Conservation (phyloP, 1,140 invertebrate genomes). For the Ips typographus region DNA sequence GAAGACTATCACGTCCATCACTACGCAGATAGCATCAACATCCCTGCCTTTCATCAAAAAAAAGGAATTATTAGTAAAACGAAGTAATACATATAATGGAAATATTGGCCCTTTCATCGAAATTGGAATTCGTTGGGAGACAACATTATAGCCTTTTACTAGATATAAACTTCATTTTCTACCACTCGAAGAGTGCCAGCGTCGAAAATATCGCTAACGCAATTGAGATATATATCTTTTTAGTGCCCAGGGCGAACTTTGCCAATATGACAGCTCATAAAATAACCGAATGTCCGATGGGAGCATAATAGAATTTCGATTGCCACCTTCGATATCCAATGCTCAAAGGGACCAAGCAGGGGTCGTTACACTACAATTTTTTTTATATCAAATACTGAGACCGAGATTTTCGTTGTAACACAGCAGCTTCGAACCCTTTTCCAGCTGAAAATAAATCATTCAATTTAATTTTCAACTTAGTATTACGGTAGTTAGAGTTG, state of each 20-base stretch:
- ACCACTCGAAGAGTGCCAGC: not conserved
- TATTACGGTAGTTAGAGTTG: too few relatives aligned
- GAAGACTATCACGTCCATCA: too few relatives aligned
- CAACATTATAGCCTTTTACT: not conserved
- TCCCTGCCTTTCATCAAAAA: too few relatives aligned
- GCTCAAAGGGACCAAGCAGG: constrained; percentile 10
- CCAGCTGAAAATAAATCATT: too few relatives aligned
- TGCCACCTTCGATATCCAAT: constrained; percentile 46
- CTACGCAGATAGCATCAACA: too few relatives aligned
- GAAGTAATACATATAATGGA: too few relatives aligned
- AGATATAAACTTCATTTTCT: constrained; percentile 6
- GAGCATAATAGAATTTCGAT: constrained; percentile 50
- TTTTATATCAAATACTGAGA: too few relatives aligned
- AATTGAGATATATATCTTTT: constrained; percentile 36
- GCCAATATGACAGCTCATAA: constrained; percentile 52
- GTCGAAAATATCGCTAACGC: constrained; percentile 24
- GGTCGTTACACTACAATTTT: not conserved
- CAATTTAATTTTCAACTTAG: too few relatives aligned
- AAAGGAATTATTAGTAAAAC: too few relatives aligned
- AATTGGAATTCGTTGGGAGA: not conserved
- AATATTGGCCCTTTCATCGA: not conserved
- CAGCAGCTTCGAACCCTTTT: too few relatives aligned
- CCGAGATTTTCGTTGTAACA: too few relatives aligned
- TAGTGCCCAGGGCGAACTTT: constrained; percentile 41
- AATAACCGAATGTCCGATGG: constrained; percentile 51